Percentiles rank a stretch among this genome's conserved stretches.
phyloP scores from a whole-genome alignment of 2,888 invertebrate species.

The Acronicta aceris region DNA sequence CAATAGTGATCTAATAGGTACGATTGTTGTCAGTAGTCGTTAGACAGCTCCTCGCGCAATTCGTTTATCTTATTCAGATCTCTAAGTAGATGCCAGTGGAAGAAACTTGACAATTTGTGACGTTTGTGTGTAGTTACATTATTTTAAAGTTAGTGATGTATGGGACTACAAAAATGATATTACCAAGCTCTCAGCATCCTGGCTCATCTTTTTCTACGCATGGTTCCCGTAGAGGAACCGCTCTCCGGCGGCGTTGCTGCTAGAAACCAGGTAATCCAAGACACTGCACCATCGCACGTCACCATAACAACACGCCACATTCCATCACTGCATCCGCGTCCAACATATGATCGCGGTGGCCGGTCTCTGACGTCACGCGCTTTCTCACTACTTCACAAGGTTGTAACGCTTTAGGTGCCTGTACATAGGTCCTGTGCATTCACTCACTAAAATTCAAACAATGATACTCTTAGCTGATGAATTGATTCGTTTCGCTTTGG shows the following conservation, averaged over 20 bases:
- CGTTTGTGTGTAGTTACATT: neutral
- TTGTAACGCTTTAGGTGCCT: slow-evolving; percentile 65
- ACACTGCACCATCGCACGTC: slow-evolving; percentile 83
- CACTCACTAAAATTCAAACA: slow-evolving; percentile 63
- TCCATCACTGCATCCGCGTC: slow-evolving; percentile 89
- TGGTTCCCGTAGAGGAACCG: slow-evolving; percentile 86
- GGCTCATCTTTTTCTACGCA: slow-evolving; percentile 92
- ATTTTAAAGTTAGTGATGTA: slow-evolving; percentile 29
- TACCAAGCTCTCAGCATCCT: slow-evolving; percentile 93
- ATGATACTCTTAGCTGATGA: slow-evolving; percentile 63
- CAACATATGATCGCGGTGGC: slow-evolving; percentile 87
- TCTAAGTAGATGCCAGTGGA: slow-evolving; percentile 1
- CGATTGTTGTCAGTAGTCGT: slow-evolving; percentile 47
- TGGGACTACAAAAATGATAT: slow-evolving; percentile 80
- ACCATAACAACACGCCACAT: slow-evolving; percentile 86
- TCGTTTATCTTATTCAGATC: neutral
- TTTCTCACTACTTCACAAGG: slow-evolving; percentile 84
- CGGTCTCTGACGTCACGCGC: slow-evolving; percentile 87
- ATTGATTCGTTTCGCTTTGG: slow-evolving; percentile 73
- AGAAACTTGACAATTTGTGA: slow-evolving; percentile 2
- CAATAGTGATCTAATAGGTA: slow-evolving; percentile 61
- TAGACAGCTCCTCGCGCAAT: slow-evolving; percentile 24
- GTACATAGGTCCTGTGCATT: slow-evolving; percentile 54
- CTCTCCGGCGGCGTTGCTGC: slow-evolving; percentile 78
- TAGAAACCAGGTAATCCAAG: slow-evolving; percentile 77